A percentile compares a stretch with the other conserved stretches of the same genome.
phyloP scores from a whole-genome alignment of 2,888 invertebrate species.

The Biston stratarius region DNA sequence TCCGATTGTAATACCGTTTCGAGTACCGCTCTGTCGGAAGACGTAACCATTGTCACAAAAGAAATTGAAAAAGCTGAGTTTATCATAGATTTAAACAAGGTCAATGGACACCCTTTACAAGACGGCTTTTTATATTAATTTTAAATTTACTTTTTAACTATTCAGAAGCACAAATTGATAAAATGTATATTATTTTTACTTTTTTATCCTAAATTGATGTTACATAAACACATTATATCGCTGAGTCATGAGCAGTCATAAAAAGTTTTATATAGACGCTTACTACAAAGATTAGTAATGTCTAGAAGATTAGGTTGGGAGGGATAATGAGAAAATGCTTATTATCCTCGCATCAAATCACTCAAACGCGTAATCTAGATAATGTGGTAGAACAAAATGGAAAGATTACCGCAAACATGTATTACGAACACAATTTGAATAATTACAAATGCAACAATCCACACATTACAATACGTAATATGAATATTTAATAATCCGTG shows the following conservation, averaged over 20 bases:
- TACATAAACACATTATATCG: conserved; percentile 19
- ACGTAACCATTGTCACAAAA: conserved; percentile 65
- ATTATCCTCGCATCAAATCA: conserved; percentile 44
- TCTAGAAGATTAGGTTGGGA: conserved; percentile 15
- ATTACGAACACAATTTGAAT: conserved; percentile 70
- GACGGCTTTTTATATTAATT: conserved; percentile 3
- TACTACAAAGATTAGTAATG: conserved; percentile 16
- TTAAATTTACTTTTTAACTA: neutral
- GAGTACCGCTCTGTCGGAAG: conserved; percentile 71
- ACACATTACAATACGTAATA: conserved; percentile 59
- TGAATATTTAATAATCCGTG: conserved; percentile 73
- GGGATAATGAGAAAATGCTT: conserved; percentile 34
- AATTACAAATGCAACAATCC: conserved; percentile 66
- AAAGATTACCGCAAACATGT: conserved; percentile 59
- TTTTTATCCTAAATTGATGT: neutral
- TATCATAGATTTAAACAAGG: conserved; percentile 35
- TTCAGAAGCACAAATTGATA: neutral
- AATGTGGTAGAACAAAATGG: conserved; percentile 60
- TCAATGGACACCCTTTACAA: conserved; percentile 29
- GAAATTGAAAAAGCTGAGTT: conserved; percentile 49
- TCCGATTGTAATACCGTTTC: conserved; percentile 73
- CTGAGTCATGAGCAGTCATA: conserved; percentile 23
- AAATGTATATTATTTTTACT: neutral
- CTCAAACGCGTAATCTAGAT: conserved; percentile 55
- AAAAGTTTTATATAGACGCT: neutral